Evolutionary conservation across 2,113 vertebrate genomes (phyloP).

Genomic region (Strix aluco): DNA sequence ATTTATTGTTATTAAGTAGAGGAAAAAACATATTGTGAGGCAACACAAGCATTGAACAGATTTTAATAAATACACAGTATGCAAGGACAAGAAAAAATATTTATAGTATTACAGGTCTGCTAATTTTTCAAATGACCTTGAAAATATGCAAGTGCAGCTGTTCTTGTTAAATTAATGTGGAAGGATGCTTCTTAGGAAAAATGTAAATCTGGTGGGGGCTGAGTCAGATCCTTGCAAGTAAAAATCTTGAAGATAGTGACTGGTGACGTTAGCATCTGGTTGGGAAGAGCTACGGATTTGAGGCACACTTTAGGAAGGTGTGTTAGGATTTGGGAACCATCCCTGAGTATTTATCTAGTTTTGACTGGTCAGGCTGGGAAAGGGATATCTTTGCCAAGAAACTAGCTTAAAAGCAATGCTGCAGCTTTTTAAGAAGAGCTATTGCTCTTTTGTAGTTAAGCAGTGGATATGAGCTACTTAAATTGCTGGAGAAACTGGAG

Average conservation of each 20-base stretch:
- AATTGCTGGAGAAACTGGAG: not conserved
- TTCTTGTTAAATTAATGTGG: not conserved
- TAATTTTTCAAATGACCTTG: not conserved
- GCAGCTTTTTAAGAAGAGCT: not conserved
- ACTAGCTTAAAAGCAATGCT: not conserved
- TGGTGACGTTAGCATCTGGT: not conserved
- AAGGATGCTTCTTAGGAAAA: not conserved
- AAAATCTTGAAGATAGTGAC: not conserved
- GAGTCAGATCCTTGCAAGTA: not conserved
- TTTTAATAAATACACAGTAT: not conserved
- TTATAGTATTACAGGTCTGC: not conserved
- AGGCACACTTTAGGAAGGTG: not conserved
- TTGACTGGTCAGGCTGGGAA: not conserved
- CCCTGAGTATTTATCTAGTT: not conserved
- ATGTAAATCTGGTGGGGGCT: not conserved
- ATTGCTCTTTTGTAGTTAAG: not conserved
- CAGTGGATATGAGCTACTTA: not conserved
- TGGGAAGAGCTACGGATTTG: not conserved
- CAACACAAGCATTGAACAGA: not conserved
- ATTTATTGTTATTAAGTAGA: not conserved
- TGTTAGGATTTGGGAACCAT: not conserved
- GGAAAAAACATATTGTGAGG: not conserved
- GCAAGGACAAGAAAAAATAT: not conserved
- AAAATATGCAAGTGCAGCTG: not conserved
- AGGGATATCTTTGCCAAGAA: not conserved